Evolutionary conservation across 2,888 invertebrate genomes (phyloP).

Genomic region (Shargacucullia verbasci): DNA sequence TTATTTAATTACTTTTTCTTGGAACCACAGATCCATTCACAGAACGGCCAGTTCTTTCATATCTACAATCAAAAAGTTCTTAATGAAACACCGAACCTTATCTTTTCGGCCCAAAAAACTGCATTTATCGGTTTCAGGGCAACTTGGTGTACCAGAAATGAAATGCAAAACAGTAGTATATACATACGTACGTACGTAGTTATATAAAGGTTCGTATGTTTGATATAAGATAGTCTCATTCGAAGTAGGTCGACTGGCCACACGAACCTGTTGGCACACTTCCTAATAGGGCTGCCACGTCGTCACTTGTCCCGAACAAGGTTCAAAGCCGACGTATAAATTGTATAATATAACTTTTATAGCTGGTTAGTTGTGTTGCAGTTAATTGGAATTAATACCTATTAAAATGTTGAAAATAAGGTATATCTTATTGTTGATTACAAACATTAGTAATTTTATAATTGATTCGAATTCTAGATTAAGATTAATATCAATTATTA

Average conservation of each 20-base stretch:
- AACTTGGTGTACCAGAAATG: constrained; percentile 45
- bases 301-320: constrained; percentile 25
- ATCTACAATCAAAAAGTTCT: constrained; percentile 44
- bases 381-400: no score
- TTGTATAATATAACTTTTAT: constrained; percentile 1
- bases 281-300: constrained; percentile 54
- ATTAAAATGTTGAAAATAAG: no score
- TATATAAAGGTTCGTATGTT: constrained; percentile 18
- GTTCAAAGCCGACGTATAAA: constrained; percentile 1
- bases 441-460: no score
- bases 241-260: constrained; percentile 55
- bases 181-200: constrained; percentile 4
- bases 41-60: constrained; percentile 15
- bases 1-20: constrained; percentile 2
- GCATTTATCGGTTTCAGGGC: constrained; percentile 45
- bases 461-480: no score
- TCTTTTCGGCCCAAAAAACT: constrained; percentile 39
- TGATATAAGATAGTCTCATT: constrained; percentile 45
- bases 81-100: constrained; percentile 44
- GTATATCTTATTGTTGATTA: no score
- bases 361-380: neutral
- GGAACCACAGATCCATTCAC: constrained; percentile 15
- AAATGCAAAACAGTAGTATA: constrained; percentile 46
- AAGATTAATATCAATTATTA: no score
- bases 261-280: constrained; percentile 67